Evolutionary conservation across 2,888 invertebrate genomes (phyloP).

Genomic region (Incurvaria masculella): DNA sequence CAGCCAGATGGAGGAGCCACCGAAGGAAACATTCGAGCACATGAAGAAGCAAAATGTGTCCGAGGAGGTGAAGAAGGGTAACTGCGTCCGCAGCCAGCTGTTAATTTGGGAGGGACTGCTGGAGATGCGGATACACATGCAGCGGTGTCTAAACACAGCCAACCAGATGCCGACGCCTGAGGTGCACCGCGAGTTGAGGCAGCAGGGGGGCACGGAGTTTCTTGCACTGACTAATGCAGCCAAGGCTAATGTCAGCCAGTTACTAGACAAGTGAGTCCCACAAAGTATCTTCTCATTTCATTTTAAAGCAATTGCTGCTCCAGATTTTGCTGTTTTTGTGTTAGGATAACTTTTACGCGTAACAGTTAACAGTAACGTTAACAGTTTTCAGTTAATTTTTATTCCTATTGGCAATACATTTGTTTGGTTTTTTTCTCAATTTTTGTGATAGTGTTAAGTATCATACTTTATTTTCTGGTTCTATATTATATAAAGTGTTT

Average conservation of each 20-base stretch:
- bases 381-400: too few species aligned
- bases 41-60: constrained; percentile 52
- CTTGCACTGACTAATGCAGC: constrained; percentile 45
- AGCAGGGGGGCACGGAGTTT: constrained; percentile 45
- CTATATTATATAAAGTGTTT: too few species aligned
- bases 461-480: constrained; percentile 6
- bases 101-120: constrained; percentile 81
- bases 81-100: constrained; percentile 67
- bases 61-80: constrained; percentile 62
- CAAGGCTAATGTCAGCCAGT: constrained; percentile 49
- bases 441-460: too few species aligned
- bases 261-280: constrained; percentile 65
- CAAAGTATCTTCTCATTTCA: too few species aligned
- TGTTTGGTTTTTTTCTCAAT: too few species aligned
- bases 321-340: too few species aligned
- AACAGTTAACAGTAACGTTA: too few species aligned
- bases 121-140: constrained; percentile 84
- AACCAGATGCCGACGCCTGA: constrained; percentile 76
- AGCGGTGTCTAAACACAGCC: constrained; percentile 70
- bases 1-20: constrained; percentile 41
- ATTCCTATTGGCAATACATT: too few species aligned
- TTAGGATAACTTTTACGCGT: too few species aligned
- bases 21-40: constrained; percentile 55
- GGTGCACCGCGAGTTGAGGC: constrained; percentile 40
- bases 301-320: too few species aligned